These are phyloP conservation scores for Tauraco hartlaubi DNA, from an alignment of 2,797 vertebrate genomes.

Conservation along the genomic window DNA sequence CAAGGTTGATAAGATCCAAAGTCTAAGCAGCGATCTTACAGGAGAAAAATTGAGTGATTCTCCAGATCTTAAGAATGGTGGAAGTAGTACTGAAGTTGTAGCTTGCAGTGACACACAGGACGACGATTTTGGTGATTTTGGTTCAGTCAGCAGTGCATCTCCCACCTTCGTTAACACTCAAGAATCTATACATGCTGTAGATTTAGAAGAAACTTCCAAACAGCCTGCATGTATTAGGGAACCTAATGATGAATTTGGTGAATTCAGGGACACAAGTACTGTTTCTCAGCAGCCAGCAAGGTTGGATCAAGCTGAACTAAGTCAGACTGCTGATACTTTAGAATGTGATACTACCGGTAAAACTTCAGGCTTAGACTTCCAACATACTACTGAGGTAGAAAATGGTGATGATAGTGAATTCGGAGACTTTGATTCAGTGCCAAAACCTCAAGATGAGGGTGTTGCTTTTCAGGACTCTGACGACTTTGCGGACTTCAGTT, in stretches of 20 bases:
- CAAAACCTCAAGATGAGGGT: slow-evolving; percentile 73
- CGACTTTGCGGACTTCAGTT: slow-evolving; percentile 96
- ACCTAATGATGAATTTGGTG: slow-evolving; percentile 74
- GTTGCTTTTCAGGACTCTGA: slow-evolving; percentile 87
- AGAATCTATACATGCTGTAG: slow-evolving; percentile 70
- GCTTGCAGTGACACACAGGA: slow-evolving; percentile 72
- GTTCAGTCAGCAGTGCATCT: slow-evolving; percentile 79
- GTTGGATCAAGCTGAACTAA: slow-evolving; percentile 42
- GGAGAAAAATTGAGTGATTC: slow-evolving; percentile 43
- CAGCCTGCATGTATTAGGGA: slow-evolving; percentile 58
- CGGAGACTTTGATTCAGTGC: slow-evolving; percentile 86
- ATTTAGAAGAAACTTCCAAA: slow-evolving; percentile 80
- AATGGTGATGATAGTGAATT: slow-evolving; percentile 81
- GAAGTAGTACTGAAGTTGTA: slow-evolving; percentile 68
- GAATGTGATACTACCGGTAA: slow-evolving; percentile 48
- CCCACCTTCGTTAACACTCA: slow-evolving; percentile 74
- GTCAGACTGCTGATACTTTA: slow-evolving; percentile 57
- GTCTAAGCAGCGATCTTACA: slow-evolving; percentile 34
- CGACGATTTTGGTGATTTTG: slow-evolving; percentile 89
- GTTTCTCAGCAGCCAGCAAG: slow-evolving; percentile 62
- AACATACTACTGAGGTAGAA: slow-evolving; percentile 67
- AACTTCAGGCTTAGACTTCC: slow-evolving; percentile 21
- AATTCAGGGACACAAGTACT: slow-evolving; percentile 78
- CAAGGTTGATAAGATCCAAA: slow-evolving; percentile 46
- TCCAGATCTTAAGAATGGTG: slow-evolving; percentile 59